Conservation (phyloP, 1,140 invertebrate species). For the Procambarus clarkii region DNA sequence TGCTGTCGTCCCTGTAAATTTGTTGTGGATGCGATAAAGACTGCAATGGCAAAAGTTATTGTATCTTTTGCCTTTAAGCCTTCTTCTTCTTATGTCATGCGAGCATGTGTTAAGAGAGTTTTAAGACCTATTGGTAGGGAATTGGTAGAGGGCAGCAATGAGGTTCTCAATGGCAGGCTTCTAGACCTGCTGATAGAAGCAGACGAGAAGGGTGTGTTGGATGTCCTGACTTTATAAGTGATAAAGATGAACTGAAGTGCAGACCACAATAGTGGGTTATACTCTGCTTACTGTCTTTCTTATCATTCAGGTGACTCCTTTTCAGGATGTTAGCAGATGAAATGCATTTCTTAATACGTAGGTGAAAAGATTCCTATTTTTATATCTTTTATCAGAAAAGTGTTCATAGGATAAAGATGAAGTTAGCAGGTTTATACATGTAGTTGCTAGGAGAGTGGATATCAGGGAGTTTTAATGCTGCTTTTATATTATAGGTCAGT, state of each 20-base stretch:
- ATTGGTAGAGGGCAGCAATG: constrained; percentile 65
- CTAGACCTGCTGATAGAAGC: constrained; percentile 65
- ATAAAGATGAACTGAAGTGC: not conserved
- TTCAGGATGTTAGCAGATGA: not conserved
- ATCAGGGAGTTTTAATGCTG: not conserved
- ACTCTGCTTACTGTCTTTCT: constrained; percentile 5
- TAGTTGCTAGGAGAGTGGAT: not conserved
- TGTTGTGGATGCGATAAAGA: constrained; percentile 44
- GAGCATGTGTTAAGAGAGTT: constrained; percentile 53
- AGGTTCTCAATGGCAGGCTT: constrained; percentile 61
- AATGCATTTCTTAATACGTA: constrained; percentile 11
- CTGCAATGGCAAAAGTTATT: constrained; percentile 54
- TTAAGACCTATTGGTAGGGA: constrained; percentile 65
- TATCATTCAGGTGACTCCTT: constrained; percentile 1
- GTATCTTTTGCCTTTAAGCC: constrained; percentile 61
- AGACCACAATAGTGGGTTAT: not conserved
- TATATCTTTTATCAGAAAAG: constrained; percentile 14
- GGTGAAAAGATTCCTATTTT: constrained; percentile 15
- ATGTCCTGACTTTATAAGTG: constrained; percentile 54
- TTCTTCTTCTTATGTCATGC: constrained; percentile 56
- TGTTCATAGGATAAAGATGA: not conserved
- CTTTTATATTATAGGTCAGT: not conserved
- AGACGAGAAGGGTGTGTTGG: constrained; percentile 64
- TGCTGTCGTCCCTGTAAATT: constrained; percentile 40
- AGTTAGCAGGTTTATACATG: not conserved